These are phyloP conservation scores for Drosophila ezoana DNA, from an alignment of 2,888 invertebrate genomes.

Conservation along the genomic window DNA sequence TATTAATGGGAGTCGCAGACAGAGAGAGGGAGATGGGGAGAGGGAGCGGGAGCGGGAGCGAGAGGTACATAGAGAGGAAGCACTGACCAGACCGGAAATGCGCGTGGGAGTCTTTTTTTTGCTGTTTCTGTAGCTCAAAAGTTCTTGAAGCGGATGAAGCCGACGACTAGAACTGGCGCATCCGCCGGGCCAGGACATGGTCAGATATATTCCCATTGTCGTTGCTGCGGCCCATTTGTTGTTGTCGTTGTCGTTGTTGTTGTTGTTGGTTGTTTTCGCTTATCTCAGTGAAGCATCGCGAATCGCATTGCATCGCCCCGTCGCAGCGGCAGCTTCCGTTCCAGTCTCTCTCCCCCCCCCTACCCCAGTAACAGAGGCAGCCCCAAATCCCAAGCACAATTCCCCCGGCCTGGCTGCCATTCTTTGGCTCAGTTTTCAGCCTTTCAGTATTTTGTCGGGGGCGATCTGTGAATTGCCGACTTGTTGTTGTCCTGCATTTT, in stretches of 20 bases:
- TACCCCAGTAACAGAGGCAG: background rate
- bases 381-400: constrained; percentile 17
- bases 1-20: constrained; percentile 52
- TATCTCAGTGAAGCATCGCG: constrained; percentile 62
- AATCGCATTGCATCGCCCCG: constrained; percentile 43
- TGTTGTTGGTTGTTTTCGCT: constrained; percentile 27
- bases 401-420: constrained; percentile 10
- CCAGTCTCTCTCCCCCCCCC: constrained; percentile 17
- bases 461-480: constrained; percentile 41
- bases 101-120: constrained; percentile 65
- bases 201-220: constrained; percentile 29
- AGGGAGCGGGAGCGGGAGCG: background rate
- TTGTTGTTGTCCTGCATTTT: constrained; percentile 48
- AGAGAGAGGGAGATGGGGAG: background rate
- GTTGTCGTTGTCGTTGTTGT: constrained; percentile 7
- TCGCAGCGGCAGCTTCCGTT: constrained; percentile 69
- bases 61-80: background rate
- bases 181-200: constrained; percentile 45
- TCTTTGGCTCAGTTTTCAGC: background rate
- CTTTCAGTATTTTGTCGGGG: constrained; percentile 53
- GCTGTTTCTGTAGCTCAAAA: background rate
- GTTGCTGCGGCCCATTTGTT: constrained; percentile 11
- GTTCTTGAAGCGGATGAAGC: constrained; percentile 42
- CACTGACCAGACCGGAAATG: constrained; percentile 54
- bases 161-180: constrained; percentile 33